Evolutionary conservation across 1,140 invertebrate species (phyloP), one percentile per base, ranked within the genome.

Genomic region (Eumaeus atala): DNA sequence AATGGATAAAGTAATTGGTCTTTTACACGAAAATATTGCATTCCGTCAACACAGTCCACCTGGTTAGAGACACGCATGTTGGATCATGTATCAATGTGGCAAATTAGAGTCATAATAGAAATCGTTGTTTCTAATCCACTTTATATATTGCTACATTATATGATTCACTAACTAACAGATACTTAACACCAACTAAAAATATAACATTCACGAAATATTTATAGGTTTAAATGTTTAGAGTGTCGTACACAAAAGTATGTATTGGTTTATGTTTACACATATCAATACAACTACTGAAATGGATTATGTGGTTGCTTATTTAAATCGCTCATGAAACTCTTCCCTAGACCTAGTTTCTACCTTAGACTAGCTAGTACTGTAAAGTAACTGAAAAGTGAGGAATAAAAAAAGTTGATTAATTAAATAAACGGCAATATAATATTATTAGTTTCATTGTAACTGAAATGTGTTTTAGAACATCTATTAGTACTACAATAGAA

Each of bases 1-100:
- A 28, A 28, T 28, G 21, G 21, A 28, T 2, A 28, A 28, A 3
- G 21, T 34, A 28, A 48, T 51, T 44, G 59, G 55, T 50, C 71
- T 82, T 74, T 63, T 64, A 67, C 76, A 78, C 71, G 73, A 84
- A 77, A 87, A 87, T 84, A 87, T 87, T 87, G 84, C 84, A 87
- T 87, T 74, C 81, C 58, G 84, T 87, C 84, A 79, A 82, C 59
- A 84, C 74, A 72, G 61, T 48, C 61, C 48, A 63, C 40, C 47
- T 54, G 59, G 48, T 54, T 63, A 65, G 36, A 67, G 61, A 74
- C 70, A 73, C 68, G 74, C 78, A 79, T 72, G 72, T 59, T 34
- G 54, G 68, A 62, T 66, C 64, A 72, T 68, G 70, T 50, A 14
- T 65, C 47, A 58, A 62, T 66, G 54, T 66, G 66, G 56, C 56